Conservation (phyloP, 2,113 vertebrate species). For the Anolis sagrei region DNA sequence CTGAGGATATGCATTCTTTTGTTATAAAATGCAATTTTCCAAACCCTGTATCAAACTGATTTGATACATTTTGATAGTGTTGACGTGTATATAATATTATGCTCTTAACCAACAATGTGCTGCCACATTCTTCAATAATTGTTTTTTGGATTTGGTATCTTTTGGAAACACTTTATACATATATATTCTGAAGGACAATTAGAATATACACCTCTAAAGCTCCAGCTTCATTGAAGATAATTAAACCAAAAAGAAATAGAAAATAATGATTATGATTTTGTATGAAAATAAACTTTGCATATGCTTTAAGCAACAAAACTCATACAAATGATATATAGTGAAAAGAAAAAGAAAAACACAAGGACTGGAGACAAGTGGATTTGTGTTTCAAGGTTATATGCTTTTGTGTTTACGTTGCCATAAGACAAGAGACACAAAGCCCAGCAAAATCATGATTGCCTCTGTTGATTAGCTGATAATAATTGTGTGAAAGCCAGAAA, state of each 20-base stretch:
- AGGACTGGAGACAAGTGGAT: not conserved
- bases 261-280: constrained; percentile 24
- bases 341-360: not conserved
- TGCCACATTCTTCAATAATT: no score
- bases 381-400: constrained; percentile 22
- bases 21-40: no score
- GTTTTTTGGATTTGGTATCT: no score
- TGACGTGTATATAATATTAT: no score
- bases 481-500: not conserved
- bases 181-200: constrained; percentile 5
- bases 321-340: not conserved
- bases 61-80: no score
- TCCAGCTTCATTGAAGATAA: constrained; percentile 21
- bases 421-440: constrained; percentile 15
- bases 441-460: constrained; percentile 8
- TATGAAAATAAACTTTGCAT: constrained; percentile 20
- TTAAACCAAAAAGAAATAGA: constrained; percentile 6
- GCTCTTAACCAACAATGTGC: no score
- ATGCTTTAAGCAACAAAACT: not conserved
- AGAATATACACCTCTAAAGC: not conserved
- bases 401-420: not conserved
- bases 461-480: constrained; percentile 30
- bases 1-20: no score
- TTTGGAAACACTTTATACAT: no score
- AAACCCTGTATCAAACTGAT: no score